Conservation (phyloP, 1,140 invertebrate genomes). For the Drosophila nannoptera region DNA sequence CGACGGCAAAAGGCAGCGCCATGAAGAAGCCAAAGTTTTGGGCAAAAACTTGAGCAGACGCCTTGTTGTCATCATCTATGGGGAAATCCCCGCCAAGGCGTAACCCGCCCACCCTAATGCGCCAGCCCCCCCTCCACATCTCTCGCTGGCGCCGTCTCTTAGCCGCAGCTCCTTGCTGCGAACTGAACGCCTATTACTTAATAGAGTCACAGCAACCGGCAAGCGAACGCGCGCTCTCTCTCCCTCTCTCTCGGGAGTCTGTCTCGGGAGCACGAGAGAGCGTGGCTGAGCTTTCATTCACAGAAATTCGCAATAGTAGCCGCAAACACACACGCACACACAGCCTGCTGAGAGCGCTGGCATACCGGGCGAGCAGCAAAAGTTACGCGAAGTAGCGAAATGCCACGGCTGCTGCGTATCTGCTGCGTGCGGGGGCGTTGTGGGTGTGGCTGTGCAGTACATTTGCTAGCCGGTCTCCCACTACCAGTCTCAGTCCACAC, state of each 20-base stretch:
- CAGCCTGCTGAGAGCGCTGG: conserved; percentile 28
- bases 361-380: conserved; percentile 67
- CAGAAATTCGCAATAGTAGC: conserved; percentile 35
- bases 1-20: background rate
- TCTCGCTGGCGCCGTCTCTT: background rate
- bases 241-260: conserved; percentile 3
- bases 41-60: conserved; percentile 4
- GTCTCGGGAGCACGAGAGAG: background rate
- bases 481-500: background rate
- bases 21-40: conserved; percentile 18
- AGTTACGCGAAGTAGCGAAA: conserved; percentile 48
- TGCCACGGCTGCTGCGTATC: conserved; percentile 16
- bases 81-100: conserved; percentile 23
- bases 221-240: conserved; percentile 11
- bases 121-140: background rate
- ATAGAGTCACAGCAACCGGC: conserved; percentile 64
- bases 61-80: conserved; percentile 25
- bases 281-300: conserved; percentile 57
- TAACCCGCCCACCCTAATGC: background rate
- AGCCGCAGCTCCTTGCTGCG: background rate
- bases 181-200: conserved; percentile 71
- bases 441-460: conserved; percentile 6
- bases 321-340: conserved; percentile 50
- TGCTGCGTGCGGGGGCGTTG: background rate
- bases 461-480: conserved; percentile 14